A percentile compares a stretch with the other conserved stretches of the same genome.
These are phyloP conservation scores for Sinosuthora webbiana DNA, from an alignment of 2,113 vertebrate species.

Conservation along the genomic window DNA sequence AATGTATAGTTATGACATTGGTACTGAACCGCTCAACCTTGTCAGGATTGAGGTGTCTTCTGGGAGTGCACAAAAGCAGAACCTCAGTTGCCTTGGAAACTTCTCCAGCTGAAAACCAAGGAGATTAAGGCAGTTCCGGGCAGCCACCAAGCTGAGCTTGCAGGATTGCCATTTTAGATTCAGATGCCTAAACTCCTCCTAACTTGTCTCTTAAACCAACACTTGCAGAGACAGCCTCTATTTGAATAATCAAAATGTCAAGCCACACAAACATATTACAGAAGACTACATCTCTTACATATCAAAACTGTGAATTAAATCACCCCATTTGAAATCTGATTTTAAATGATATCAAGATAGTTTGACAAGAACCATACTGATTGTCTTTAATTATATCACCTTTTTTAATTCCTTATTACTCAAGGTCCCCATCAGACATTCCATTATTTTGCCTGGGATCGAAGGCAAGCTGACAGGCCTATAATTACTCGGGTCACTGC, in stretches of 20 bases:
- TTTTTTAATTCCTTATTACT: slow-evolving; percentile 46
- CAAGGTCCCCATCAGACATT: slow-evolving; percentile 32
- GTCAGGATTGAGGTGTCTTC: slow-evolving; percentile 60
- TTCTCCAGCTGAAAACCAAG: slow-evolving; percentile 51
- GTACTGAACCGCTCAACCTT: slow-evolving; percentile 40
- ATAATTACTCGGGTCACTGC: slow-evolving; percentile 57
- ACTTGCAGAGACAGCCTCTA: background rate
- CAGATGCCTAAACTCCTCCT: background rate
- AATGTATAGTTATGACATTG: slow-evolving; percentile 59
- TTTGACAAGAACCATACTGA: slow-evolving; percentile 8
- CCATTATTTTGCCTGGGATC: slow-evolving; percentile 60
- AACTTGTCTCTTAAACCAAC: background rate
- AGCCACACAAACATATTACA: background rate
- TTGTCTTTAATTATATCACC: slow-evolving; percentile 2
- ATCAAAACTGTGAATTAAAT: background rate
- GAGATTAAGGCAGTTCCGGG: slow-evolving; percentile 32
- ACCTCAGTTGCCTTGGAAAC: slow-evolving; percentile 69
- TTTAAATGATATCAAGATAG: background rate
- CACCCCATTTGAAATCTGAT: background rate
- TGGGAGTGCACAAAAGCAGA: slow-evolving; percentile 62
- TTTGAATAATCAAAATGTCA: slow-evolving; percentile 18
- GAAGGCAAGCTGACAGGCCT: slow-evolving; percentile 54
- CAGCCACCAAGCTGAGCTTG: background rate
- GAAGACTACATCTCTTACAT: background rate
- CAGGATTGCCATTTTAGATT: background rate